A percentile compares a stretch with the other conserved stretches of the same genome.
Evolutionary conservation across 2,797 vertebrate species (phyloP).

Genomic region (Poliocrania exsul): DNA sequence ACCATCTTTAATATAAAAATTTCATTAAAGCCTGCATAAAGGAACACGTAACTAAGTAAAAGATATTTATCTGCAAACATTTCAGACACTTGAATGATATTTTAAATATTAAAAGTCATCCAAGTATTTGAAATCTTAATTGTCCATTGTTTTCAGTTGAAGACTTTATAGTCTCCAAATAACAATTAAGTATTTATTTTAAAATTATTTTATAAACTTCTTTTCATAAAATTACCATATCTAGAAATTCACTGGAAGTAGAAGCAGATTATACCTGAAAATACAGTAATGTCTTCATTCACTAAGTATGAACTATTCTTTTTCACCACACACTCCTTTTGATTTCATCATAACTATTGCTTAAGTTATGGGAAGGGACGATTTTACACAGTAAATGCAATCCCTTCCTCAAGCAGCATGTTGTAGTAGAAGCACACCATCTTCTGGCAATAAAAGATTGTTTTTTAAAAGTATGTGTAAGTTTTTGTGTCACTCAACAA

Average conservation of each 20-base stretch:
- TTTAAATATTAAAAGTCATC: not conserved
- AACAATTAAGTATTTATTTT: not conserved
- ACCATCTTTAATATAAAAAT: not conserved
- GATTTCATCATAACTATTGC: not conserved
- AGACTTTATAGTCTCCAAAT: not conserved
- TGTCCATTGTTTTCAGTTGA: not conserved
- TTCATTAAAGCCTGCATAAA: not conserved
- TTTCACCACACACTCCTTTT: not conserved
- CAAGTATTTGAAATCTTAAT: not conserved
- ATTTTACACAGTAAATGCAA: not conserved
- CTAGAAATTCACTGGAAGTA: not conserved
- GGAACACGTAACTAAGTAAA: not conserved
- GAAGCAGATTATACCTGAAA: not conserved
- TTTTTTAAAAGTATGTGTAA: not conserved
- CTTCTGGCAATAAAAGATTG: conserved; percentile 16
- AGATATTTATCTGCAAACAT: not conserved
- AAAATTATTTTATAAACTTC: not conserved
- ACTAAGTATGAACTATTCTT: not conserved
- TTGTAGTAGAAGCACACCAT: conserved; percentile 3
- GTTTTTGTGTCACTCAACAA: not conserved
- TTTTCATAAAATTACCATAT: not conserved
- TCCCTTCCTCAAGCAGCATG: not conserved
- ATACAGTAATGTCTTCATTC: not conserved
- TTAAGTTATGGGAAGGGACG: fast-evolving
- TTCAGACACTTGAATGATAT: not conserved